Base-by-base conservation (phyloP, 2,888 invertebrate species). In the Lepeophtheirus nordmannii region DNA sequence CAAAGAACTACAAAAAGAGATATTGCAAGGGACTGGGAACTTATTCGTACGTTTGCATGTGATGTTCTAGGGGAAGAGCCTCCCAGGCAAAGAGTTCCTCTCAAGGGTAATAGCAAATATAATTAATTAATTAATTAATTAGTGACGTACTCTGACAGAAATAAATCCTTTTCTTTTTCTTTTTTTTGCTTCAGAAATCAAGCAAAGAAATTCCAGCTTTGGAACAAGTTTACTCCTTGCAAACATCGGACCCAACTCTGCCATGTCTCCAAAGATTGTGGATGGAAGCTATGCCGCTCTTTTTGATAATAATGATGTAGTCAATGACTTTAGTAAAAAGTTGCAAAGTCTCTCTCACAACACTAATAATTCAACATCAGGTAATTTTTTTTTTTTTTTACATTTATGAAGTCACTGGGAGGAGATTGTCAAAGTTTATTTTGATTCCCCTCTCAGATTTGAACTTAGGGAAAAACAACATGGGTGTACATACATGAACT, bases 221-320 rank as follows among this genome's bases (percentile, higher is more conserved):
- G 94, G 94, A 46, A 89, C 94, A 59, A 93, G 93, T 73, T 81
- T 96, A 1, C 81, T 96, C 30, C 79, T 96, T 62, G 89, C 93
- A 62, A 96, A 96, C 76, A 67, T 67, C 41, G 62, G 62, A 10
- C 67, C 67, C n/a, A 62, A 61, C 22, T 89, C 90, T 1, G 94
- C 94, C 1, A 89, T 90, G 86, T 92, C 92, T 8, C 96, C 96
- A 0, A 96, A 94, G 78, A 87, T 96, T 63, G 90, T 93, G 3
- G 91, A 93, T 72, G 92, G 90, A 5, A 91, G 89, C 61, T 92
- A 90, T 75, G 91, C 86, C 0, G 92, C 91, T 37, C 86, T 92
- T 69, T 89, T 89, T 72, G 91, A 92, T 73, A 84, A 84, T 68
- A 83, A 83, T 62, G 86, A 86, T 71, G 73, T 76, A 56, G 78